Evolutionary conservation across 2,113 vertebrate species (phyloP).

Genomic region (Lycaon pictus): DNA sequence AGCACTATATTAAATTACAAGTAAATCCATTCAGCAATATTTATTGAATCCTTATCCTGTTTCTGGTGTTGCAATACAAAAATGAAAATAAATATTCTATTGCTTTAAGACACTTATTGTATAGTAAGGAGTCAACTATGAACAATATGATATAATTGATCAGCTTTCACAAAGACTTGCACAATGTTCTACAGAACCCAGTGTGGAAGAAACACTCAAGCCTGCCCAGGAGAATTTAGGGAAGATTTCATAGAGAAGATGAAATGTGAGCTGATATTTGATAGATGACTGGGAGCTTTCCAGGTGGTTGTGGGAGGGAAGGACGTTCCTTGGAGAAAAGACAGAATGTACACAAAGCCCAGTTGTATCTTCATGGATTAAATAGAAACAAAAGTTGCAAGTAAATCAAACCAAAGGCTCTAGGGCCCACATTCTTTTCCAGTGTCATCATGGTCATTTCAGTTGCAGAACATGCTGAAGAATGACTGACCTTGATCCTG

Average conservation of each 20-base stretch:
- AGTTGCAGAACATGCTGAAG: not conserved
- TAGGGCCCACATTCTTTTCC: not conserved
- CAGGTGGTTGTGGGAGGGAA: not conserved
- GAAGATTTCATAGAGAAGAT: constrained; percentile 1
- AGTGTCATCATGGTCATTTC: not conserved
- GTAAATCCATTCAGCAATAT: not conserved
- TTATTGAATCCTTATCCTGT: not conserved
- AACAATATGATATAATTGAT: not conserved
- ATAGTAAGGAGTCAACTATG: not conserved
- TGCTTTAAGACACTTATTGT: not conserved
- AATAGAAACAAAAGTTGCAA: constrained; percentile 50
- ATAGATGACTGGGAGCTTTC: not conserved
- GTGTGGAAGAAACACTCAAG: not conserved
- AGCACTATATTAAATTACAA: not conserved
- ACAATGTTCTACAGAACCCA: not conserved
- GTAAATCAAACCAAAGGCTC: not conserved
- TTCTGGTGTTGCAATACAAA: not conserved
- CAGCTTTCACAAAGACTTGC: not conserved
- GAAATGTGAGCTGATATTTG: not conserved
- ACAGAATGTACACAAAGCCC: not conserved
- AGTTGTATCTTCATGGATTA: not conserved
- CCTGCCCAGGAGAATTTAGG: not conserved
- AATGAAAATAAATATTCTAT: not conserved
- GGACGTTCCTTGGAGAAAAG: not conserved
- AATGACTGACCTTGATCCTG: constrained; percentile 5